Evolutionary conservation across 2,797 vertebrate species (phyloP).

Genomic region (Craterocephalus amniculus): DNA sequence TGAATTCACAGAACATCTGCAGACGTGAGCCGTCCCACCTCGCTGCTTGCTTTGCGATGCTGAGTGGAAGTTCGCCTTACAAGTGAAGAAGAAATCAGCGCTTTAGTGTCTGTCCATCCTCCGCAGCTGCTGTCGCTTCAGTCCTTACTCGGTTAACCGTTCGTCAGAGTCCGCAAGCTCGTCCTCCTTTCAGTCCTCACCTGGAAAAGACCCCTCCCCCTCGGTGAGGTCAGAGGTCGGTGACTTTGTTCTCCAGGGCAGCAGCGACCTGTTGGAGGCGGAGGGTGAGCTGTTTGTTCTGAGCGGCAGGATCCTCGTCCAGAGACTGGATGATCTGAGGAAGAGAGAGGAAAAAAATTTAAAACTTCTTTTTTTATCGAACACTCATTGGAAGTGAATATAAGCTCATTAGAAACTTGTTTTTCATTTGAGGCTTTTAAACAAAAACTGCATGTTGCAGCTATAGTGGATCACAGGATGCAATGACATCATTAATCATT

Average conservation of each 20-base stretch:
- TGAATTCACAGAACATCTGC: constrained; percentile 40
- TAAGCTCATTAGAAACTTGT: too few species aligned
- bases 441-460: too few species aligned
- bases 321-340: constrained; percentile 93
- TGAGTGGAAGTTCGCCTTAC: constrained; percentile 8
- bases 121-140: constrained; percentile 36
- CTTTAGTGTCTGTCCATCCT: constrained; percentile 33
- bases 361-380: too few species aligned
- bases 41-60: constrained; percentile 15
- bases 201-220: constrained; percentile 35
- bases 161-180: constrained; percentile 37
- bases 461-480: too few species aligned
- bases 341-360: too few species aligned
- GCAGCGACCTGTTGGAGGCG: constrained; percentile 97
- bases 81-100: constrained; percentile 4
- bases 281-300: constrained; percentile 97
- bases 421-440: too few species aligned
- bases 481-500: too few species aligned
- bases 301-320: constrained; percentile 94
- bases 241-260: constrained; percentile 97
- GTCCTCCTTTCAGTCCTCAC: constrained; percentile 26
- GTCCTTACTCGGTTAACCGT: constrained; percentile 45
- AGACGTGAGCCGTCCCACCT: neutral
- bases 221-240: constrained; percentile 86
- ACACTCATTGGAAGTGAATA: too few species aligned